Conservation (phyloP, 2,113 vertebrate genomes). For the Leuciscus idus region DNA sequence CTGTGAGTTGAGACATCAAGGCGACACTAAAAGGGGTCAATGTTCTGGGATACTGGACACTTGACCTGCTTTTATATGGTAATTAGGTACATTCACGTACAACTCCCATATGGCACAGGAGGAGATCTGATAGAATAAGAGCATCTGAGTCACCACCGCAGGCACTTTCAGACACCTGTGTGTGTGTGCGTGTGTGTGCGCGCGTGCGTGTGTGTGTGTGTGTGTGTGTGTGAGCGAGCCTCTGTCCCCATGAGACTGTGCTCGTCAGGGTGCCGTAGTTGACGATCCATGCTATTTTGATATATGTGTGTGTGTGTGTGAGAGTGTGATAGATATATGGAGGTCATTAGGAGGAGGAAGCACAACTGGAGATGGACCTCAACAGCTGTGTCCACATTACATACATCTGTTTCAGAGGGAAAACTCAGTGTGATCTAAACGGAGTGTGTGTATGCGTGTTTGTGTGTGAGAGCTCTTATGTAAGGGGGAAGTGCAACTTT, state of each 20-base stretch:
- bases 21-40: slow-evolving; percentile 32
- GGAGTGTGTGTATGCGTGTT: slow-evolving; percentile 13
- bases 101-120: slow-evolving; percentile 44
- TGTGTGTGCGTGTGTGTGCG: slow-evolving; percentile 30
- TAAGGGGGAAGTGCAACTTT: slow-evolving; percentile 13
- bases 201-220: slow-evolving; percentile 27
- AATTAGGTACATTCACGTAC: slow-evolving; percentile 41
- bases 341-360: slow-evolving; percentile 56
- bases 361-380: slow-evolving; percentile 50
- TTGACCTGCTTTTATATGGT: slow-evolving; percentile 52
- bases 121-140: slow-evolving; percentile 50
- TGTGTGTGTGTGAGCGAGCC: neutral
- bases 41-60: slow-evolving; percentile 33
- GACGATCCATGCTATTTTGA: slow-evolving; percentile 41
- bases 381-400: slow-evolving; percentile 55
- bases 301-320: slow-evolving; percentile 31
- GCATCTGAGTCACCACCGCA: slow-evolving; percentile 32
- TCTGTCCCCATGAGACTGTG: slow-evolving; percentile 15
- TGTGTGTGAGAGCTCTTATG: neutral
- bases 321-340: slow-evolving; percentile 46
- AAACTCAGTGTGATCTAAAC: slow-evolving; percentile 44
- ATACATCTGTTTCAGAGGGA: slow-evolving; percentile 55
- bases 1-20: slow-evolving; percentile 41
- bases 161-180: slow-evolving; percentile 32
- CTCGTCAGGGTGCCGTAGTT: slow-evolving; percentile 34